A percentile compares a stretch with the other conserved stretches of the same genome.
Conservation (phyloP, 1,140 invertebrate species). For the Dendrolimus punctatus region DNA sequence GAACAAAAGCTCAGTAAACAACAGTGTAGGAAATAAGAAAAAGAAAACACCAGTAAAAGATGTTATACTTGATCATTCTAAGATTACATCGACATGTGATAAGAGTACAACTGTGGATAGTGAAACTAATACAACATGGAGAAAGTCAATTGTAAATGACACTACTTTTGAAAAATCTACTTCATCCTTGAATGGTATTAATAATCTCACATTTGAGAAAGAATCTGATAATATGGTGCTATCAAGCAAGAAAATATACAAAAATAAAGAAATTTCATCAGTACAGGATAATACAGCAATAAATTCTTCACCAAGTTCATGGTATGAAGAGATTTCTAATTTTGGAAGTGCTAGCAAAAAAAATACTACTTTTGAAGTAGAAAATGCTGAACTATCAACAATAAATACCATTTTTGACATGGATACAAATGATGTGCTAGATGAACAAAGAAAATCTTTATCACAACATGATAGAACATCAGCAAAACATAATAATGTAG, state of each 20-base stretch:
- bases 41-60: conserved; percentile 2
- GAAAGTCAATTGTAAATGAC: background rate
- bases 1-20: too few species aligned
- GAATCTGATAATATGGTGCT: background rate
- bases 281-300: too few species aligned
- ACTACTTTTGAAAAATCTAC: background rate
- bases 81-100: conserved; percentile 13
- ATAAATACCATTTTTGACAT: conserved; percentile 10
- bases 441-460: too few species aligned
- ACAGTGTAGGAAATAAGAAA: too few species aligned
- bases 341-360: background rate
- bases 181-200: too few species aligned
- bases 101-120: conserved; percentile 5
- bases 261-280: background rate
- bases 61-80: background rate
- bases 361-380: background rate
- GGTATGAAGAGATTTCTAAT: too few species aligned
- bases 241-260: background rate
- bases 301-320: too few species aligned
- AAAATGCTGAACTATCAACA: background rate
- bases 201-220: conserved; percentile 5
- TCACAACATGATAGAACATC: too few species aligned
- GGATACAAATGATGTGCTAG: background rate
- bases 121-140: background rate
- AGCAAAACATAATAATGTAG: too few species aligned